phyloP scores from a whole-genome alignment of 2,888 invertebrate genomes.

The Volucella inflata region DNA sequence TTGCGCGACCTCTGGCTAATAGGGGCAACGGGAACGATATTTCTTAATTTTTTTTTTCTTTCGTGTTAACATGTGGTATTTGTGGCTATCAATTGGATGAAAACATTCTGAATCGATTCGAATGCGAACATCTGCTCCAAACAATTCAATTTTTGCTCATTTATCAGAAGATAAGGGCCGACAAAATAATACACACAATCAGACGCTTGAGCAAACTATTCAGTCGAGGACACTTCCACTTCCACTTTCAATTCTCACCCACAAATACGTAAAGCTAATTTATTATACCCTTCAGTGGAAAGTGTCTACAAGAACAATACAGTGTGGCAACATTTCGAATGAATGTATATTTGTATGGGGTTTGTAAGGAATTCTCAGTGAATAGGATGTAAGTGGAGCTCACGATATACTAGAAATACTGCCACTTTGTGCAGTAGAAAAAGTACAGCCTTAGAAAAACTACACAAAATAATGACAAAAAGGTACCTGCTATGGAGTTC shows the following conservation, averaged over 20 bases:
- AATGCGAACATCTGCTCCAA: slow-evolving; percentile 36
- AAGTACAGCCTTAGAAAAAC: no score
- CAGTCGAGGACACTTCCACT: slow-evolving; percentile 37
- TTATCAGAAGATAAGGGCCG: slow-evolving; percentile 33
- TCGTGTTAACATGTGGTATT: no score
- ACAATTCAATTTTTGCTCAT: slow-evolving; percentile 38
- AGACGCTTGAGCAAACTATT: slow-evolving; percentile 26
- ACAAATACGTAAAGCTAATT: slow-evolving; percentile 42
- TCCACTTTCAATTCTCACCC: slow-evolving; percentile 18
- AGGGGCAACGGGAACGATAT: not conserved
- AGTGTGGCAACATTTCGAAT: not conserved
- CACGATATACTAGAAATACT: slow-evolving; percentile 4
- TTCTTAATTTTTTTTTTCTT: not conserved
- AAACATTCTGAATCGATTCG: not conserved
- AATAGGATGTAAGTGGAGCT: slow-evolving; percentile 37
- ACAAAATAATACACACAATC: slow-evolving; percentile 31
- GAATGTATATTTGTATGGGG: slow-evolving; percentile 40
- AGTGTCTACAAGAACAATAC: no score
- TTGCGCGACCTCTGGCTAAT: slow-evolving; percentile 42
- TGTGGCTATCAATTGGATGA: no score
- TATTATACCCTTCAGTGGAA: slow-evolving; percentile 26
- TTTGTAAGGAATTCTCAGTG: slow-evolving; percentile 46
- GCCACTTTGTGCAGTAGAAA: not conserved
- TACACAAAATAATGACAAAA: no score
- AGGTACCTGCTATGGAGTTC: no score